These are phyloP conservation scores for Podilymbus podiceps DNA, from an alignment of 2,113 vertebrate species.

Conservation along the genomic window DNA sequence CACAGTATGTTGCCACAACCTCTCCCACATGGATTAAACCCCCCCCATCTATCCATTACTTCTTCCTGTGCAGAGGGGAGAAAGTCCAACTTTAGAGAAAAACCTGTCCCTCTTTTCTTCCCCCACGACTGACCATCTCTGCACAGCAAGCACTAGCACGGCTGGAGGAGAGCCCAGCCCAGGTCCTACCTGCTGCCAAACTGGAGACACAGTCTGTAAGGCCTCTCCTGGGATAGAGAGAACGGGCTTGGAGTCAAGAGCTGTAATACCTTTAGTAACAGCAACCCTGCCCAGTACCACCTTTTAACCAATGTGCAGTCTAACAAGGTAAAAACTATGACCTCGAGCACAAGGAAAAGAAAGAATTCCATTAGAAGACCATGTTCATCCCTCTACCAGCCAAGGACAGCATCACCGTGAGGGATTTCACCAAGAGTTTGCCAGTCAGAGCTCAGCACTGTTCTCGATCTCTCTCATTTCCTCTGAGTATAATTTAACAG, in stretches of 20 bases:
- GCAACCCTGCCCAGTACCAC: background rate
- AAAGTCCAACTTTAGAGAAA: background rate
- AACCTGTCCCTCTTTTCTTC: background rate
- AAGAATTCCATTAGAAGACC: background rate
- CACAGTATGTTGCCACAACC: background rate
- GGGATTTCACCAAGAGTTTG: background rate
- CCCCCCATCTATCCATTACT: accelerated
- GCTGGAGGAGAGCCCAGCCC: background rate
- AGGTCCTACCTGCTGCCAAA: background rate
- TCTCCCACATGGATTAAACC: accelerated
- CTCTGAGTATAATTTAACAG: background rate
- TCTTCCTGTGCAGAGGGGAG: background rate
- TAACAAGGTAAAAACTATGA: background rate
- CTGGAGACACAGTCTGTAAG: background rate
- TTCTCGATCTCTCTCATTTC: background rate
- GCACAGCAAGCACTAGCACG: background rate
- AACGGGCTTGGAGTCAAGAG: background rate
- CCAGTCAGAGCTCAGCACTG: background rate
- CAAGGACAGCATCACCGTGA: background rate
- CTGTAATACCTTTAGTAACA: accelerated
- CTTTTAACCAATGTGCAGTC: background rate
- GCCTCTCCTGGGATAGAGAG: background rate
- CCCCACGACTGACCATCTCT: background rate
- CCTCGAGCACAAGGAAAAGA: background rate
- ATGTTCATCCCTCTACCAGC: background rate